Base-by-base conservation (phyloP, 35 echinoderm and acorn worm genomes). In the Acanthaster planci region DNA sequence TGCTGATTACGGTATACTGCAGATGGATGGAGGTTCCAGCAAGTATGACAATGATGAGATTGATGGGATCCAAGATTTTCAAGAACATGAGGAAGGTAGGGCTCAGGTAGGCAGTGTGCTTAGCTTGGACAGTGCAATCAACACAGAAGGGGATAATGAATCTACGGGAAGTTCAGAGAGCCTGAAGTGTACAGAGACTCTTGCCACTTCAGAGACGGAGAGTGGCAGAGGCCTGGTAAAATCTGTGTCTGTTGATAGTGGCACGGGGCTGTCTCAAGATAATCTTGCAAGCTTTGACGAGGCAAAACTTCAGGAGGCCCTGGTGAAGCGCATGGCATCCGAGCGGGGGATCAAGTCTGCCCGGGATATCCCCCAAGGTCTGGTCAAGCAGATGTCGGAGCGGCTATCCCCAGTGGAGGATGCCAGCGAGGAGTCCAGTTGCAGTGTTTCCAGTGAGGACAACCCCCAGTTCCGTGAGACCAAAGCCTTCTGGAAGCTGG, bases 231-330 rank as follows among this genome's bases (percentile, higher is more conserved):
- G 72, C 39, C 44, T 89, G 58, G 58, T 51, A n/a, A 95, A 95
- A 53, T 91, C 93, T 29, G 79, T 91, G 12, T 95, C 93, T 10
- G 15, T 90, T 0, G 93, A 95, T 80, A 95, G 93, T 82, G 93
- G 93, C 37, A 87, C 58, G 30, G 93, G 93, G 7, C 44, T 67
- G 5, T 95, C 93, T 7, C 78, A 87, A 18, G 93, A 95, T 60
- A 88, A 95, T 79, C 76, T 95, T 29, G 18, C 56, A 9, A 72
- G 7, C 64, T 31, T 72, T 30, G 64, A 72, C 10, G 64, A 72
- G 64, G 64, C 12, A 10, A 72, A 72, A 35, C 64, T 72, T 30
- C 64, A 72, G 64, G 64, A 72, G 29, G 34, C 26, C 7, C 3
- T 72, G 2, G 64, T 27, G 26, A 26, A 72, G 34, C 64, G 64